These are phyloP conservation scores for Oreochromis spilurus DNA, from an alignment of 2,113 vertebrate species.

Conservation along the genomic window DNA sequence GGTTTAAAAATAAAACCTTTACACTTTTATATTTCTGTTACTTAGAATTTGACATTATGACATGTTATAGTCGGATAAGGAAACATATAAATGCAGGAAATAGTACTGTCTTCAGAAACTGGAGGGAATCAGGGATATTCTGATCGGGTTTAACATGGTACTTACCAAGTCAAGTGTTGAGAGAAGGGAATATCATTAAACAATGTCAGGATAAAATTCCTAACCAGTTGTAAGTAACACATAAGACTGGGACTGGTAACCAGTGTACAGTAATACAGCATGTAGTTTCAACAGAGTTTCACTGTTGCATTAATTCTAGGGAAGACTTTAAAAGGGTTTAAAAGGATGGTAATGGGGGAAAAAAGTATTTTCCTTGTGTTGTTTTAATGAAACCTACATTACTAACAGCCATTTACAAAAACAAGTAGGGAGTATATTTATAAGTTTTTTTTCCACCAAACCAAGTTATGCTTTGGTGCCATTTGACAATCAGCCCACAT, in stretches of 20 bases:
- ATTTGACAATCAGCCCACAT: not conserved
- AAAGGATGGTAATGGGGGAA: not conserved
- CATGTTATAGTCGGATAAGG: not conserved
- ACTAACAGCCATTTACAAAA: fast-evolving
- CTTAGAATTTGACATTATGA: not conserved
- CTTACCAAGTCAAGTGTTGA: not conserved
- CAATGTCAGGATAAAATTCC: not conserved
- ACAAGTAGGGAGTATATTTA: not conserved
- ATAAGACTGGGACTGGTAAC: not conserved
- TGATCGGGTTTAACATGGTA: not conserved
- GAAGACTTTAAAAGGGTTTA: not conserved
- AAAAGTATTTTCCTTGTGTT: not conserved
- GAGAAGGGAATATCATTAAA: not conserved
- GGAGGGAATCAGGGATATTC: not conserved
- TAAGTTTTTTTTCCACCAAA: not conserved
- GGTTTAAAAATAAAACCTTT: not conserved
- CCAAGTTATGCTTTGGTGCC: not conserved
- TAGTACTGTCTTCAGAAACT: not conserved
- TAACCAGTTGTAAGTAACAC: not conserved
- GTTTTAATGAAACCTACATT: not conserved
- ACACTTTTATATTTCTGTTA: not conserved
- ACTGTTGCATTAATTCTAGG: not conserved
- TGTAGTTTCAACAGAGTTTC: not conserved
- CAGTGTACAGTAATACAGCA: not conserved
- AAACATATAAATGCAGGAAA: not conserved